Percentiles rank a stretch among this genome's conserved stretches.
Evolutionary conservation across 2,113 vertebrate genomes (phyloP).

Genomic region (Cichladusa arquata): DNA sequence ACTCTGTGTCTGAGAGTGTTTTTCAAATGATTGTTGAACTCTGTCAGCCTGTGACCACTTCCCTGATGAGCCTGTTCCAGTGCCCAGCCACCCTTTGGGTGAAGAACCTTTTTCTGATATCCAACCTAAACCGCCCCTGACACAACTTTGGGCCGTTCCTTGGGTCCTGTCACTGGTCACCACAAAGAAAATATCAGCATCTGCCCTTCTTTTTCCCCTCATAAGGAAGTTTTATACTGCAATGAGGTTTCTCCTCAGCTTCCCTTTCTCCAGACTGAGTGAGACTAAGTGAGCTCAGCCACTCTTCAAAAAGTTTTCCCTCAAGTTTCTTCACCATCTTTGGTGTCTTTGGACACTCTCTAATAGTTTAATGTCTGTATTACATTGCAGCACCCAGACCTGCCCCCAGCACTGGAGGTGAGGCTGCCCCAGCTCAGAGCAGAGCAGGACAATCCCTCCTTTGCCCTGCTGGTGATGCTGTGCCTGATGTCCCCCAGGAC

Average conservation of each 20-base stretch:
- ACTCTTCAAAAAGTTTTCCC: not conserved
- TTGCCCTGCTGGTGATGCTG: accelerated
- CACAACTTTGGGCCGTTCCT: not conserved
- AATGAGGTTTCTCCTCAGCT: not conserved
- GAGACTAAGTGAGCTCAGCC: not conserved
- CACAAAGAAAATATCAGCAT: not conserved
- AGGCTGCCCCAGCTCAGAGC: accelerated
- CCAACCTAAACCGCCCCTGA: not conserved
- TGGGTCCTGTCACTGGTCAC: not conserved
- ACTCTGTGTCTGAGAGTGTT: not conserved
- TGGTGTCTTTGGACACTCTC: not conserved
- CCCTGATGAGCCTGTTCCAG: not conserved
- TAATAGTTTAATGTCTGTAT: not conserved
- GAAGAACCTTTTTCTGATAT: not conserved
- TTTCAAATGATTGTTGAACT: not conserved
- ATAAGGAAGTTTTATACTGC: not conserved
- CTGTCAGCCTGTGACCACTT: not conserved
- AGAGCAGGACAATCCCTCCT: accelerated
- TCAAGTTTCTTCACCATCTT: too few species aligned
- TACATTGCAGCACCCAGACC: not conserved
- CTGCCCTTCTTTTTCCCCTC: not conserved
- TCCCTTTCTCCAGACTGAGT: not conserved
- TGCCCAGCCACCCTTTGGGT: accelerated
- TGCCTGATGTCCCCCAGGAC: not conserved
- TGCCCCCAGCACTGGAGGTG: accelerated